Conservation (phyloP, 2,888 invertebrate species). For the Trachelus stipa region DNA sequence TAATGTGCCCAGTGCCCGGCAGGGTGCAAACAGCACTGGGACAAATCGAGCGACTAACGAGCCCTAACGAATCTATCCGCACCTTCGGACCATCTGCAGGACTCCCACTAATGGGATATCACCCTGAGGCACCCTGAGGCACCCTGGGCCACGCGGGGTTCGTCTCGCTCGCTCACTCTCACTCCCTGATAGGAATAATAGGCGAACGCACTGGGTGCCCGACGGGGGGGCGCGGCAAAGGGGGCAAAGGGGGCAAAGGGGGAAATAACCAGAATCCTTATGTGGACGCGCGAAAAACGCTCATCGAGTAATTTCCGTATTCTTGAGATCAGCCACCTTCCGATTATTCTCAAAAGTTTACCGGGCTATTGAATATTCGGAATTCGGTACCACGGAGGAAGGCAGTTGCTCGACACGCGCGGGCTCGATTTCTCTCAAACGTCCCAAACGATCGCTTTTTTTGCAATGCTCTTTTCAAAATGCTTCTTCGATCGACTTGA, state of each 20-base stretch:
- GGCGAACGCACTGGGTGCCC: conserved; percentile 48
- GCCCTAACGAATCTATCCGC: conserved; percentile 58
- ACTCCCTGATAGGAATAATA: conserved; percentile 52
- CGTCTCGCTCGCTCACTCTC: conserved; percentile 36
- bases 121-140: conserved; percentile 34
- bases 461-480: too few species aligned
- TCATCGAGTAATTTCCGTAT: conserved; percentile 17
- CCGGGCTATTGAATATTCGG: too few species aligned
- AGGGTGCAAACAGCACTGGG: not conserved
- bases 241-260: too few species aligned
- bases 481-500: too few species aligned
- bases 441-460: too few species aligned
- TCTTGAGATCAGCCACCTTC: too few species aligned
- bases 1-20: not conserved
- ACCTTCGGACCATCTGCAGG: conserved; percentile 59
- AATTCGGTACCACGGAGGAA: too few species aligned
- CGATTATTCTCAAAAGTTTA: too few species aligned
- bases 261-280: conserved; percentile 53
- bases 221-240: conserved; percentile 1
- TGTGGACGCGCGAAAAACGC: conserved; percentile 47
- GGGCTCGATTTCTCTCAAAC: too few species aligned
- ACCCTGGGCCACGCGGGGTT: conserved; percentile 27
- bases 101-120: conserved; percentile 48
- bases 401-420: too few species aligned
- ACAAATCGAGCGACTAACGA: conserved; percentile 49